Evolutionary conservation across 2,797 vertebrate genomes (phyloP), one percentile per base, ranked within the genome.

Genomic region (Neostethus bicornis): DNA sequence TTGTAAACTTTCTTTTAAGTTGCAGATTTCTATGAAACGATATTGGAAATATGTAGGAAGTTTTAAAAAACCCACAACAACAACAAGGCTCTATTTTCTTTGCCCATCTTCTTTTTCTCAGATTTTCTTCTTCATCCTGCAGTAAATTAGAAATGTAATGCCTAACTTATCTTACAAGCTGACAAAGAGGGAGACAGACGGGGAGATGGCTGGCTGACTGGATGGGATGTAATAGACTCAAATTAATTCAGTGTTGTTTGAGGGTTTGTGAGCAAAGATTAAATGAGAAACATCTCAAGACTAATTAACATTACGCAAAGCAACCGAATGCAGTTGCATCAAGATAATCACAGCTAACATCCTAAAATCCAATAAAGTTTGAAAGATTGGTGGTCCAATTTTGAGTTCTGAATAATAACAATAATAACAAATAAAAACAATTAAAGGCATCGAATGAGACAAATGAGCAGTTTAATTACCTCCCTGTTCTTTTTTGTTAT

Each of bases 281-380:
- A 87, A 89, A 89, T 57, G 32, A 76, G 66, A 90, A 86, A 82
- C 79, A 68, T 75, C 87, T 88, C 80, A 81, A 60, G 60, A 55
- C 76, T 82, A 88, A 89, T 88, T 85, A 85, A 82, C 23, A 28
- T 70, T 79, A 26, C 24, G 51, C 43, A 58, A 54, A 50, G 24
- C 48, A 44, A 57, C 60, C 45, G 55, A 31, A 45, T 31, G 10
- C 17, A 14, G 13, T 3, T 4, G 4, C 7, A 14, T 37, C 6
- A 34, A 9, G 34, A 5, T 21, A 2, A 47, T 60, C 64, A 58
- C 56, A 65, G 31, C 46, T 45, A 25, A 53, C 32, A 32, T 37
- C 37, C 17, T n/a, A 39, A 17, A 17, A 19, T 10, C 9, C 17
- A 39, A 4, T 19, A 37, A 19, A 4, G 20, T 26, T 6, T 25